A percentile compares a stretch with the other conserved stretches of the same genome.
Conservation (phyloP, 2,797 vertebrate species). For the Sebastes flavidus region DNA sequence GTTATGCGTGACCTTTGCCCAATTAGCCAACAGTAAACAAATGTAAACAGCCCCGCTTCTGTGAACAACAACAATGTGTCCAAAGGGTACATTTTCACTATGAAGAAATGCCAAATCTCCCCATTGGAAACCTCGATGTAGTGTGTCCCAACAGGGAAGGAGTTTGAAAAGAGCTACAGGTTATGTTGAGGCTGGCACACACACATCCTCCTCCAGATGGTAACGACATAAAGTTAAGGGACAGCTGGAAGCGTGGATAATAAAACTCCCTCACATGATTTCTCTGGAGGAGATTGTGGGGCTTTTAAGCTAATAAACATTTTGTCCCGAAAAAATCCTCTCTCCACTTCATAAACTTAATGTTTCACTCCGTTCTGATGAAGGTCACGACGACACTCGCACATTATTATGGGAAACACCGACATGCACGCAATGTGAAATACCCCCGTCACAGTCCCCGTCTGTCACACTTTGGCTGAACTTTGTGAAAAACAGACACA, state of each 20-base stretch:
- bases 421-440: not conserved
- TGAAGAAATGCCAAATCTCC: not conserved
- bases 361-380: not conserved
- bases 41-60: slow-evolving; percentile 24
- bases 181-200: slow-evolving; percentile 47
- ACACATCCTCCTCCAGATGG: slow-evolving; percentile 47
- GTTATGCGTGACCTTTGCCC: slow-evolving; percentile 30
- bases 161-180: slow-evolving; percentile 17
- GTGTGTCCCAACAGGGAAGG: not conserved
- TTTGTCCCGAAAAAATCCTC: slow-evolving; percentile 8
- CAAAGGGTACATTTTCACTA: not conserved
- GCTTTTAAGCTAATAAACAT: slow-evolving; percentile 45
- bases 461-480: slow-evolving; percentile 17
- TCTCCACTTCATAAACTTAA: not conserved
- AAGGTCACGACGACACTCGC: not conserved
- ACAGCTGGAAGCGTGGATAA: slow-evolving; percentile 43
- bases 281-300: slow-evolving; percentile 34
- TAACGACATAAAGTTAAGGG: slow-evolving; percentile 52
- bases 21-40: slow-evolving; percentile 41
- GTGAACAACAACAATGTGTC: not conserved
- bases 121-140: not conserved
- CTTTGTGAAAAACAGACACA: slow-evolving; percentile 11
- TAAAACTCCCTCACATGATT: slow-evolving; percentile 41
- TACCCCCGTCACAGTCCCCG: not conserved
- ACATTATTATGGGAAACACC: not conserved